Evolutionary conservation across 1,140 invertebrate genomes (phyloP).

Genomic region (Neomicropteryx cornuta): DNA sequence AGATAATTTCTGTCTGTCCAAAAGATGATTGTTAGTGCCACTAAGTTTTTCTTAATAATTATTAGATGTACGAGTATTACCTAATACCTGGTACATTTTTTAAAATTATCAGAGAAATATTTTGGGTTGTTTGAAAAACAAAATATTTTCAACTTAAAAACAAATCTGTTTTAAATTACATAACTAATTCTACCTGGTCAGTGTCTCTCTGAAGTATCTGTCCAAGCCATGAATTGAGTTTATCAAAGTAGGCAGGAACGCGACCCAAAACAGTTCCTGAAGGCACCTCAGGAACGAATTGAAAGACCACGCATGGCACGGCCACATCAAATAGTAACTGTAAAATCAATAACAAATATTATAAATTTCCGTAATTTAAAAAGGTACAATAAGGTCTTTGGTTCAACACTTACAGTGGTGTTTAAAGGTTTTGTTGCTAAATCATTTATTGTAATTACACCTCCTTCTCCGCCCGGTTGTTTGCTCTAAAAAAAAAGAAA

Average conservation of each 20-base stretch:
- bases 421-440: conserved; percentile 52
- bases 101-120: no score
- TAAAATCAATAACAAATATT: conserved; percentile 20
- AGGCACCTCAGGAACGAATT: conserved; percentile 60
- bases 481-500: conserved; percentile 47
- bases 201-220: conserved; percentile 82
- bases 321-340: conserved; percentile 70
- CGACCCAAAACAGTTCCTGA: conserved; percentile 38
- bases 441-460: conserved; percentile 49
- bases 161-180: background rate
- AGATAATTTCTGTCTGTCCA: no score
- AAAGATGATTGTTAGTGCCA: no score
- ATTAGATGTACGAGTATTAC: no score
- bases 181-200: conserved; percentile 39
- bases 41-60: no score
- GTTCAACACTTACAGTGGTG: conserved; percentile 45
- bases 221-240: conserved; percentile 90
- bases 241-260: conserved; percentile 74
- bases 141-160: background rate
- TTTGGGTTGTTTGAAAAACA: no score
- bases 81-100: no score
- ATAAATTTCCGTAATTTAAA: conserved; percentile 7
- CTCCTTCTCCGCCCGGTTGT: conserved; percentile 55
- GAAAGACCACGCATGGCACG: conserved; percentile 77
- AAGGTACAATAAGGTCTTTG: no score